phyloP scores from a whole-genome alignment of 2,888 invertebrate species.

The Pedicia rivosa region DNA sequence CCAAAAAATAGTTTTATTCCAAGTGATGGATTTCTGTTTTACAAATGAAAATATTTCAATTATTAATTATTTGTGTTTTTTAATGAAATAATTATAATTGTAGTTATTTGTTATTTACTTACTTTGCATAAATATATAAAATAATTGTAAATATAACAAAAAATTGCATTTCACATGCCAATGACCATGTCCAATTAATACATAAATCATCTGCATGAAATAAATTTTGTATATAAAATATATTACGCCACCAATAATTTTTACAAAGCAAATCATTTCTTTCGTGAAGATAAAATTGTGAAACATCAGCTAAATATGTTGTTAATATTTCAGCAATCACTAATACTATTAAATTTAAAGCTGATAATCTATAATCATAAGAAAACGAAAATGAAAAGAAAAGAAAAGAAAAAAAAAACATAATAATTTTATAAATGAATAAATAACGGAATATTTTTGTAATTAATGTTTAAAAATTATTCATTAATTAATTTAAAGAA shows the following conservation, averaged over 20 bases:
- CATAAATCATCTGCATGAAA: conserved; percentile 28
- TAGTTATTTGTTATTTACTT: too few species aligned
- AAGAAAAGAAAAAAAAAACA: too few species aligned
- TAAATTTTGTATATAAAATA: conserved; percentile 28
- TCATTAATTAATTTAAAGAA: too few species aligned
- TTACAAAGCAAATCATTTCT: conserved; percentile 27
- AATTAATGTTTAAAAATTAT: too few species aligned
- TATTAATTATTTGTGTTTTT: too few species aligned
- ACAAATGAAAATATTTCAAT: too few species aligned
- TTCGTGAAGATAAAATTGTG: conserved; percentile 28
- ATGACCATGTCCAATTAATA: conserved; percentile 31
- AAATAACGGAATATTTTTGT: too few species aligned
- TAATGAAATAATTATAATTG: too few species aligned
- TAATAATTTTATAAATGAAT: too few species aligned
- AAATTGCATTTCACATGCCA: conserved; percentile 32
- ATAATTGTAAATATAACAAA: conserved; percentile 23
- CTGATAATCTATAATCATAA: conserved; percentile 20
- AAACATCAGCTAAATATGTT: conserved; percentile 25
- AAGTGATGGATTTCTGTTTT: conserved; percentile 6
- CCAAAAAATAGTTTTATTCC: conserved; percentile 7
- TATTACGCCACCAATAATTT: conserved; percentile 29
- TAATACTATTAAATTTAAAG: conserved; percentile 25
- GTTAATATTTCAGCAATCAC: conserved; percentile 25
- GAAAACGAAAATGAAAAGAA: background rate
- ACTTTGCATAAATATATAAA: conserved; percentile 27